Conservation (phyloP, 2,888 invertebrate genomes). For the Temnothorax ravouxi region DNA sequence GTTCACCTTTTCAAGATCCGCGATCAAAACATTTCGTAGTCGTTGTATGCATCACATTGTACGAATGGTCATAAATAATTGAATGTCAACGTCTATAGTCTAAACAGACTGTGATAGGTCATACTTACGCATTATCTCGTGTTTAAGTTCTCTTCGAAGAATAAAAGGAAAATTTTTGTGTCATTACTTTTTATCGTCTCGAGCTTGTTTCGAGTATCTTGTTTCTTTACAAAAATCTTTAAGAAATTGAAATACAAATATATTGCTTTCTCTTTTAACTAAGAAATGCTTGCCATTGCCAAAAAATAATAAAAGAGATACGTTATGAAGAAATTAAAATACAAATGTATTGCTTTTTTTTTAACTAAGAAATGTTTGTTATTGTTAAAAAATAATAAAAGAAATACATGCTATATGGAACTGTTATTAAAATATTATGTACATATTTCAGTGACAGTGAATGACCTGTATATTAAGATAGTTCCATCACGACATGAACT, state of each 20-base stretch:
- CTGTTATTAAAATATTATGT: not conserved
- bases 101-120: constrained; percentile 22
- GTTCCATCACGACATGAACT: constrained; percentile 34
- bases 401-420: not conserved
- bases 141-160: not conserved
- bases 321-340: not conserved
- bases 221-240: not conserved
- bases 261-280: not conserved
- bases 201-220: not conserved
- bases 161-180: not conserved
- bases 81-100: constrained; percentile 24
- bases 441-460: not conserved
- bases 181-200: not conserved
- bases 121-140: not conserved
- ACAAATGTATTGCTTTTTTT: not conserved
- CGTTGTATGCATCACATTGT: not conserved
- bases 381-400: not conserved
- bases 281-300: not conserved
- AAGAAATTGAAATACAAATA: not conserved
- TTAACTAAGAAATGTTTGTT: not conserved
- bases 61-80: constrained; percentile 54
- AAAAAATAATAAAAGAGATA: not conserved
- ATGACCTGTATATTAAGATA: constrained; percentile 44
- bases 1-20: constrained; percentile 75
- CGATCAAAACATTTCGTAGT: constrained; percentile 69